Evolutionary conservation across 2,888 invertebrate genomes (phyloP).

Genomic region (Synanthedon vespiformis): DNA sequence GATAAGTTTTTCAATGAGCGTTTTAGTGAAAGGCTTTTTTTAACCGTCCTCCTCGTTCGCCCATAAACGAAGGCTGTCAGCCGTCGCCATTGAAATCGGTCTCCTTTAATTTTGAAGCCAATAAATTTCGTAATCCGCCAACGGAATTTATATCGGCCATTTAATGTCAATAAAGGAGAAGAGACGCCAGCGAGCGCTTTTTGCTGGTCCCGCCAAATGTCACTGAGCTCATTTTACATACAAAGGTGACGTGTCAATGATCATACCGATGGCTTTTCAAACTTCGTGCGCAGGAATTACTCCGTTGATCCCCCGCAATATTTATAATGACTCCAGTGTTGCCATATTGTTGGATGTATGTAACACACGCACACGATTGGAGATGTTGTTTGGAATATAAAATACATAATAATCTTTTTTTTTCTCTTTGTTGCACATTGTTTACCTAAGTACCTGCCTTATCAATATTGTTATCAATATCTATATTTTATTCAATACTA

Average conservation of each 20-base stretch:
- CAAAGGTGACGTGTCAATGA: slow-evolving; percentile 56
- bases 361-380: too few species aligned
- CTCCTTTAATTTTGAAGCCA: slow-evolving; percentile 66
- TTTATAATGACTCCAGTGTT: too few species aligned
- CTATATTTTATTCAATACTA: too few species aligned
- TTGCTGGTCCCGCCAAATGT: slow-evolving; percentile 38
- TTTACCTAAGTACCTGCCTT: too few species aligned
- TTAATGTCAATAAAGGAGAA: slow-evolving; percentile 58
- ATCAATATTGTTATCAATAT: too few species aligned
- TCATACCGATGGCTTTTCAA: slow-evolving; percentile 4
- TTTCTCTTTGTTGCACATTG: too few species aligned
- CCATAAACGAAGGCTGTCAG: slow-evolving; percentile 57
- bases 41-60: slow-evolving; percentile 28
- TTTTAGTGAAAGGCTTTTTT: slow-evolving; percentile 29
- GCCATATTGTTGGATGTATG: too few species aligned
- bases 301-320: background rate
- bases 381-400: too few species aligned
- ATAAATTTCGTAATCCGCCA: slow-evolving; percentile 69
- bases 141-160: slow-evolving; percentile 64
- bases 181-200: slow-evolving; percentile 32
- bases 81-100: slow-evolving; percentile 64
- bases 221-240: slow-evolving; percentile 52
- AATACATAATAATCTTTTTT: too few species aligned
- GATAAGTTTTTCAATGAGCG: slow-evolving; percentile 41
- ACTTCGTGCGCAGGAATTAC: background rate